These are phyloP conservation scores for Saxidomus purpurata DNA, from an alignment of 1,140 invertebrate genomes.

Conservation along the genomic window DNA sequence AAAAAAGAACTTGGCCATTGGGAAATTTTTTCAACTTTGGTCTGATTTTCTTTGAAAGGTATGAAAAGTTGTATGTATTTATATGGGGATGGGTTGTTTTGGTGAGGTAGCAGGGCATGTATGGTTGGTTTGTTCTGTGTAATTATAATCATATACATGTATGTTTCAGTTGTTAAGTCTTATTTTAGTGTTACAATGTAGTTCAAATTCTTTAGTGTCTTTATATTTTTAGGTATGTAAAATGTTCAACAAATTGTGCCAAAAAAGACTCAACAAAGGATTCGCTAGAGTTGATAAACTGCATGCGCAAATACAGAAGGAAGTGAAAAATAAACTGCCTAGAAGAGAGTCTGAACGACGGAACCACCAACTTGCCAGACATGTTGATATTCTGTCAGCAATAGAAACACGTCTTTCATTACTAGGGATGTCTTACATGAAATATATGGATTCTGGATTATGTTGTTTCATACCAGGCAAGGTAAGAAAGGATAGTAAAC, in stretches of 20 bases:
- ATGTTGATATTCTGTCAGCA: constrained; percentile 95
- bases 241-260: constrained; percentile 92
- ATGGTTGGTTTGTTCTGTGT: too few relatives aligned
- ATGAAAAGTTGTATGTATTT: too few relatives aligned
- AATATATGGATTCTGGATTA: constrained; percentile 93
- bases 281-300: constrained; percentile 93
- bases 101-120: too few relatives aligned
- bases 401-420: constrained; percentile 96
- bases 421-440: constrained; percentile 96
- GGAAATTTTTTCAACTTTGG: too few relatives aligned
- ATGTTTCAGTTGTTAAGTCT: too few relatives aligned
- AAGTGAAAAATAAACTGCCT: constrained; percentile 94
- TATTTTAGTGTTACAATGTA: too few relatives aligned
- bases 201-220: too few relatives aligned
- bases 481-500: constrained; percentile 83
- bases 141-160: too few relatives aligned
- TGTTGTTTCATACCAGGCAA: constrained; percentile 98
- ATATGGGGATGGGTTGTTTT: too few relatives aligned
- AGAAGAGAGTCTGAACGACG: constrained; percentile 95
- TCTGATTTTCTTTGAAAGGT: too few relatives aligned
- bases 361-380: constrained; percentile 93
- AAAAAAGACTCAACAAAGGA: constrained; percentile 92
- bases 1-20: too few relatives aligned
- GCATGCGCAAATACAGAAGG: constrained; percentile 89
- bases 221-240: constrained; percentile 91